These are phyloP conservation scores for Euwallacea fornicatus DNA, from an alignment of 1,140 invertebrate species.

Conservation along the genomic window DNA sequence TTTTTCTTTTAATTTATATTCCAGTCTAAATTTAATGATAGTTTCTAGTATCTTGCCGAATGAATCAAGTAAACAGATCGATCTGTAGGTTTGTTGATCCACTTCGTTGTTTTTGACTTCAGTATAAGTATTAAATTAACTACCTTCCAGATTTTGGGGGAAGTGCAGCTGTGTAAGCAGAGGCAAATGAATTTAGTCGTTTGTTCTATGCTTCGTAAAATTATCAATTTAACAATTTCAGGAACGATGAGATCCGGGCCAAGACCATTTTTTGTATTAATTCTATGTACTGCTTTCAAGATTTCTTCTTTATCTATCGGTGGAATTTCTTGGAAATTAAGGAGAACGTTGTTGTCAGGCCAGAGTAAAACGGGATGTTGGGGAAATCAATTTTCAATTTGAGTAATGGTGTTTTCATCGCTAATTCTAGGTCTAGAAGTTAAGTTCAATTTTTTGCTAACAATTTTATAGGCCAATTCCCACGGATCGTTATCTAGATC, in stretches of 20 bases:
- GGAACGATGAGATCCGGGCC: not conserved
- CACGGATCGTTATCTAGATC: not conserved
- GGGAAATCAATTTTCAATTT: not conserved
- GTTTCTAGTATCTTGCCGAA: not conserved
- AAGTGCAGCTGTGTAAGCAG: not conserved
- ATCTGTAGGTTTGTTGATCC: not conserved
- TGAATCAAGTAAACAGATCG: not conserved
- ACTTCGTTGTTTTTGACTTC: not conserved
- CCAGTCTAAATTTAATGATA: not conserved
- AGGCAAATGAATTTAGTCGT: not conserved
- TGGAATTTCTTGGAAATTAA: not conserved
- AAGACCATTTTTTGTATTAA: not conserved
- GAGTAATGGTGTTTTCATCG: not conserved
- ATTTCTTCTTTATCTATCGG: not conserved
- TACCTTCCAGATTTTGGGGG: not conserved
- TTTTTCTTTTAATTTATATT: not conserved
- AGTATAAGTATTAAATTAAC: not conserved
- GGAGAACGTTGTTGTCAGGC: not conserved
- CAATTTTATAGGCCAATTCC: not conserved
- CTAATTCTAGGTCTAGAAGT: not conserved
- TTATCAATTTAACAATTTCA: not conserved
- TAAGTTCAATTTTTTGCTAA: not conserved
- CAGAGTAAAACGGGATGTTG: not conserved
- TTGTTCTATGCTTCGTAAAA: not conserved
- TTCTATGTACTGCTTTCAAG: not conserved